A percentile compares a stretch with the other conserved stretches of the same genome.
Conservation (phyloP, 2,888 invertebrate species). For the Emmelina monodactyla region DNA sequence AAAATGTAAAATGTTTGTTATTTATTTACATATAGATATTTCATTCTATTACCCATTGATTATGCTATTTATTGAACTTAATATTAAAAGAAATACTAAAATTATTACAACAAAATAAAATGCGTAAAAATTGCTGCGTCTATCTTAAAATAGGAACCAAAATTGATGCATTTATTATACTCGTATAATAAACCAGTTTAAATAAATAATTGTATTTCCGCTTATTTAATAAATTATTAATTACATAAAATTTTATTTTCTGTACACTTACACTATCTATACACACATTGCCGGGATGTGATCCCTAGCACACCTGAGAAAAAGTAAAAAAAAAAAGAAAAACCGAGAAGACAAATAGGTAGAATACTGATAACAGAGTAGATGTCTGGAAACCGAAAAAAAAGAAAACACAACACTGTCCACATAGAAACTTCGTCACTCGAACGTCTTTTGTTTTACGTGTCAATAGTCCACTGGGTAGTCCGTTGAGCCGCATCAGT, state of each 20-base stretch:
- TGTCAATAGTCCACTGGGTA: constrained; percentile 43
- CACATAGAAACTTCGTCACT: constrained; percentile 13
- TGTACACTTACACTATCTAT: constrained; percentile 36
- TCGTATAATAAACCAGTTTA: constrained; percentile 27
- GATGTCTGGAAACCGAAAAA: constrained; percentile 14
- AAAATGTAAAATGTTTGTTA: constrained; percentile 2
- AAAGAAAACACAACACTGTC: constrained; percentile 23
- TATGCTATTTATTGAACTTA: constrained; percentile 23
- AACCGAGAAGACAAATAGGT: not conserved
- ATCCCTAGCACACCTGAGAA: constrained; percentile 11
- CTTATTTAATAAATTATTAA: constrained; percentile 37
- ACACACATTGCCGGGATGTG: constrained; percentile 23
- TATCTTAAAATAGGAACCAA: constrained; percentile 64
- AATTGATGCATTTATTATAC: constrained; percentile 32
- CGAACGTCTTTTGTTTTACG: constrained; percentile 23
- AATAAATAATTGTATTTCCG: constrained; percentile 45
- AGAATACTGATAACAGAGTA: not conserved
- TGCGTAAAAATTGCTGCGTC: constrained; percentile 31
- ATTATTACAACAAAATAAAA: constrained; percentile 48
- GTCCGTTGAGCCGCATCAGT: constrained; percentile 64
- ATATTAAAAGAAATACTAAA: constrained; percentile 21
- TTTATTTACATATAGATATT: constrained; percentile 12
- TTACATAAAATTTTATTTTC: constrained; percentile 38
- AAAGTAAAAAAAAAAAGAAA: constrained; percentile 2
- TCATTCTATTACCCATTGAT: constrained; percentile 10